phyloP scores from a whole-genome alignment of 2,113 vertebrate species.

The Oophaga pumilio region DNA sequence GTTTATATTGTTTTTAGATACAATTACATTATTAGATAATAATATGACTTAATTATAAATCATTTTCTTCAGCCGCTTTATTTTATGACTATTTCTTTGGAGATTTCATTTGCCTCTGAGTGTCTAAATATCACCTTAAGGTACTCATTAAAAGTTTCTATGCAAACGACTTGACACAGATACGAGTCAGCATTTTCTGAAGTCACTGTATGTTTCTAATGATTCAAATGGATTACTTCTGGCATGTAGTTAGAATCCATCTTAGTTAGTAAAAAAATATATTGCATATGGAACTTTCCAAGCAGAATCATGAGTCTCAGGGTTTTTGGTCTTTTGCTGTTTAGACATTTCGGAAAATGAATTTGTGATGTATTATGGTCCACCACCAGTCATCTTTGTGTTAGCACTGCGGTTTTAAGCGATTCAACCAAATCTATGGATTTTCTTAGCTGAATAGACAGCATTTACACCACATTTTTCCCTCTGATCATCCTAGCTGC shows the following conservation, averaged over 20 bases:
- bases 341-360: background rate
- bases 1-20: background rate
- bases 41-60: conserved; percentile 11
- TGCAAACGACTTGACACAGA: conserved; percentile 41
- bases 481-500: background rate
- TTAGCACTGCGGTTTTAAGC: background rate
- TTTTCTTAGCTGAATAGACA: conserved; percentile 9
- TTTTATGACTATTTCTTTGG: conserved; percentile 7
- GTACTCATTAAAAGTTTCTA: conserved; percentile 46
- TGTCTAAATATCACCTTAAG: conserved; percentile 43
- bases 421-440: background rate
- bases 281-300: background rate
- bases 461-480: background rate
- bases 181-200: conserved; percentile 29
- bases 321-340: conserved; percentile 14
- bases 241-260: conserved; percentile 46
- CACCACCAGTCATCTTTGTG: background rate
- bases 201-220: conserved; percentile 49
- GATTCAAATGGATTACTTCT: conserved; percentile 45
- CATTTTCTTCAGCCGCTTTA: background rate
- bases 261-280: conserved; percentile 30
- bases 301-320: conserved; percentile 26
- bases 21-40: background rate
- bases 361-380: background rate
- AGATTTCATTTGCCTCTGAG: conserved; percentile 1